Evolutionary conservation across 1,140 invertebrate genomes (phyloP).

Genomic region (Cheumatopsyche charites): DNA sequence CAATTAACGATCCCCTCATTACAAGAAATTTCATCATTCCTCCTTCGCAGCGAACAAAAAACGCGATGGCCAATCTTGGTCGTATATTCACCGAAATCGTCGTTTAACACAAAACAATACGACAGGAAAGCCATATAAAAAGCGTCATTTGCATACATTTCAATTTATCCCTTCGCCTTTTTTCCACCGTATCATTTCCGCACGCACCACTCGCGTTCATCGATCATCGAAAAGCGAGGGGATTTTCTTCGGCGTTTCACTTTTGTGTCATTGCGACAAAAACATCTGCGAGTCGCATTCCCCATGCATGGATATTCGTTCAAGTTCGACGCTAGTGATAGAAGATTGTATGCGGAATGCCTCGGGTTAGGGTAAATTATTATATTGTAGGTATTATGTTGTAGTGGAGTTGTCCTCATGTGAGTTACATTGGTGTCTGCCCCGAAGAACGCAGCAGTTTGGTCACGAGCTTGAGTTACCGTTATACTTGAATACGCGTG

Average conservation of each 20-base stretch:
- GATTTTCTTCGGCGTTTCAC: slow-evolving; percentile 22
- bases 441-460: not conserved
- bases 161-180: too few species aligned
- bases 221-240: slow-evolving; percentile 21
- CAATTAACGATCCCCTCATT: too few species aligned
- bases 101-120: too few species aligned
- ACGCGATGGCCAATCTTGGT: too few species aligned
- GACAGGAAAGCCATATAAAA: too few species aligned
- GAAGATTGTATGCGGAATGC: not conserved
- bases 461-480: slow-evolving; percentile 17
- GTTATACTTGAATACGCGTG: slow-evolving; percentile 2
- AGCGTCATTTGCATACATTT: too few species aligned
- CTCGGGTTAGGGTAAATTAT: not conserved
- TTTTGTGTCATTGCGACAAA: slow-evolving; percentile 12
- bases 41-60: too few species aligned
- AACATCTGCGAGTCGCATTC: slow-evolving; percentile 32
- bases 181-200: slow-evolving; percentile 5
- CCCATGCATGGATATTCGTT: not conserved
- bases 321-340: too few species aligned
- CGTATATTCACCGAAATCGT: too few species aligned
- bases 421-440: not conserved
- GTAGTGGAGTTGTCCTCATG: not conserved
- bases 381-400: not conserved
- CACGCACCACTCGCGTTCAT: slow-evolving; percentile 9
- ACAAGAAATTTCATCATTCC: too few species aligned